Conservation (phyloP, 1,140 invertebrate species). For the Anastrepha obliqua region DNA sequence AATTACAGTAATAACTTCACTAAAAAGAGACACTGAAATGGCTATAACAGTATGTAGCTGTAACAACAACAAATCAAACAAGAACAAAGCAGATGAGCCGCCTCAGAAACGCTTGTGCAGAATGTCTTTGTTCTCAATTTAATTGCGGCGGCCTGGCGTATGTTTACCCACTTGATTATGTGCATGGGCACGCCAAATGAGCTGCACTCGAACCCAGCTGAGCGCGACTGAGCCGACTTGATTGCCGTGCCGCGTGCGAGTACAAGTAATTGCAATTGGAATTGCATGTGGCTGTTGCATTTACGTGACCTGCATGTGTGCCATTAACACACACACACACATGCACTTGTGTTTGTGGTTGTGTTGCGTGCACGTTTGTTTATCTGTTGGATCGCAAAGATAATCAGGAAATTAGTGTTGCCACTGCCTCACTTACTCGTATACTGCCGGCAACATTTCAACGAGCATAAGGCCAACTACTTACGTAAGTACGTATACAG, state of each 20-base stretch:
- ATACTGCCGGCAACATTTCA: neutral
- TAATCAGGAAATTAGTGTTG: conserved; percentile 5
- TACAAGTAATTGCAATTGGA: conserved; percentile 2
- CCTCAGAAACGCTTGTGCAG: too few species aligned
- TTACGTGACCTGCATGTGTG: neutral
- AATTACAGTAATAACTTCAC: neutral
- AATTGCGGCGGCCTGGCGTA: neutral
- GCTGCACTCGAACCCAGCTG: neutral
- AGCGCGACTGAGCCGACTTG: neutral
- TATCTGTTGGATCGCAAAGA: neutral
- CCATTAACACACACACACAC: neutral
- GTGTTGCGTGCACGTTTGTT: neutral
- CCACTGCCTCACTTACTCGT: neutral
- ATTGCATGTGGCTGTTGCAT: conserved; percentile 15
- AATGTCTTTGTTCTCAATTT: neutral
- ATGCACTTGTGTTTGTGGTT: neutral
- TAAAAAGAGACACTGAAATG: neutral
- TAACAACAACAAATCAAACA: neutral
- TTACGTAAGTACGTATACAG: neutral
- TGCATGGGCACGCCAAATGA: neutral
- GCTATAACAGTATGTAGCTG: neutral
- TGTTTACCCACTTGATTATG: conserved; percentile 35
- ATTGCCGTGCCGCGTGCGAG: neutral
- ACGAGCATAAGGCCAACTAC: neutral
- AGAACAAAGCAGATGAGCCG: neutral